Percentiles rank a stretch among this genome's conserved stretches.
phyloP scores from a whole-genome alignment of 2,113 vertebrate species.

The Malurus alboscapulatus region DNA sequence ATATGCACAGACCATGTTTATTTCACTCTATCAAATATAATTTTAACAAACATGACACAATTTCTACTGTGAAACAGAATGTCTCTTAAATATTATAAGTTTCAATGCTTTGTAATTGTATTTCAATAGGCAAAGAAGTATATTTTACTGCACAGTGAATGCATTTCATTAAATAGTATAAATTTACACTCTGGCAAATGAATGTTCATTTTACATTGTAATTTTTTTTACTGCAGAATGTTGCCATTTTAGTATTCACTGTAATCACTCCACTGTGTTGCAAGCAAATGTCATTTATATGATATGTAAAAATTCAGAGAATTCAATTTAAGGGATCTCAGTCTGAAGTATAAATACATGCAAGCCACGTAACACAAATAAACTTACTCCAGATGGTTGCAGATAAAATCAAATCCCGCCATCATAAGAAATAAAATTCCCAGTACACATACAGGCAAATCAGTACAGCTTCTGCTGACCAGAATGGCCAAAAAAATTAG shows the following conservation, averaged over 20 bases:
- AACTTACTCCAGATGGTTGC: slow-evolving; percentile 76
- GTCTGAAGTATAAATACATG: slow-evolving; percentile 73
- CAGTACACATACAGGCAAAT: slow-evolving; percentile 53
- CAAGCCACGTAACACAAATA: slow-evolving; percentile 70
- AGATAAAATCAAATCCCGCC: slow-evolving; percentile 69
- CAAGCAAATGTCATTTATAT: slow-evolving; percentile 73
- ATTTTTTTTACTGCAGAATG: slow-evolving; percentile 63
- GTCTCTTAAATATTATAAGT: slow-evolving; percentile 57
- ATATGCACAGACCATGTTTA: slow-evolving; percentile 49
- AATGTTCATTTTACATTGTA: slow-evolving; percentile 71
- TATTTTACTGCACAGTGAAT: slow-evolving; percentile 51
- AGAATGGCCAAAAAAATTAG: slow-evolving; percentile 52
- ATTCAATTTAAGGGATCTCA: slow-evolving; percentile 67
- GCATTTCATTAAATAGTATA: slow-evolving; percentile 64
- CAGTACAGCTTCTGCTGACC: slow-evolving; percentile 43
- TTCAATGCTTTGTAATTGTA: slow-evolving; percentile 59
- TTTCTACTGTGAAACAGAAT: slow-evolving; percentile 41
- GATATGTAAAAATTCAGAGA: slow-evolving; percentile 70
- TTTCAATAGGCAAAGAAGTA: slow-evolving; percentile 67
- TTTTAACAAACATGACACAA: slow-evolving; percentile 54
- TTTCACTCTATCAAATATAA: slow-evolving; percentile 44
- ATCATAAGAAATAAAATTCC: slow-evolving; percentile 61
- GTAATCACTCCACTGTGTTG: slow-evolving; percentile 72
- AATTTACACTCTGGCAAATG: slow-evolving; percentile 70
- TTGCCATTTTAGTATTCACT: slow-evolving; percentile 72